phyloP scores from a whole-genome alignment of 2,888 invertebrate genomes.

The Carterocephalus palaemon region DNA sequence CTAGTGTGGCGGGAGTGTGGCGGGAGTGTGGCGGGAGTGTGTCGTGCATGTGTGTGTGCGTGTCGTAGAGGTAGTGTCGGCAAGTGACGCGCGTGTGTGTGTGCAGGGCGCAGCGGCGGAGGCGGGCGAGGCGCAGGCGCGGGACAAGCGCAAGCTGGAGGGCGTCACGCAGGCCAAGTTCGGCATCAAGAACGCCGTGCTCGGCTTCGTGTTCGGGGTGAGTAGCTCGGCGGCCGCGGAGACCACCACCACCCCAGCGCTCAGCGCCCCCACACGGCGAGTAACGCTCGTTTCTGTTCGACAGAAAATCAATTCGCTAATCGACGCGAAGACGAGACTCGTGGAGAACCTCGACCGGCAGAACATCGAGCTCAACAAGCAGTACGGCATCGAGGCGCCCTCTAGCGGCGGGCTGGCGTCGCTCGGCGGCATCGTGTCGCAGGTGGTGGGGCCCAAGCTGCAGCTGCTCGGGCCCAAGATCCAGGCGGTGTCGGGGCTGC shows the following conservation, averaged over 20 bases:
- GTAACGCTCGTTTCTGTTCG: conserved; percentile 38
- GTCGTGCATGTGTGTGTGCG: conserved; percentile 33
- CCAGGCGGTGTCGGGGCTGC: conserved; percentile 74
- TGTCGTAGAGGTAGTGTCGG: conserved; percentile 30
- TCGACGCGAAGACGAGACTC: conserved; percentile 88
- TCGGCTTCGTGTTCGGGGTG: conserved; percentile 91
- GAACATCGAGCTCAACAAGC: conserved; percentile 87
- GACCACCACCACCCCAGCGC: neutral
- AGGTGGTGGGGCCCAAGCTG: conserved; percentile 84
- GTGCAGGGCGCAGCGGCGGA: conserved; percentile 68
- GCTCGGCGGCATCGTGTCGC: conserved; percentile 82
- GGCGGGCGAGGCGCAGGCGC: conserved; percentile 69
- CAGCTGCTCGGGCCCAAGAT: conserved; percentile 83
- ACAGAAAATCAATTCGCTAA: conserved; percentile 90
- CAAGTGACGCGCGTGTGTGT: conserved; percentile 44
- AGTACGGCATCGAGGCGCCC: conserved; percentile 85
- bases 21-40: conserved; percentile 33
- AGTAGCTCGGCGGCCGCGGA: conserved; percentile 48
- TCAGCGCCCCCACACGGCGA: neutral
- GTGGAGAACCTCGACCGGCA: conserved; percentile 83
- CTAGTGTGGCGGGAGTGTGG: conserved; percentile 32
- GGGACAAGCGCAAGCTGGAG: conserved; percentile 87
- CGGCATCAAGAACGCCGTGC: conserved; percentile 87
- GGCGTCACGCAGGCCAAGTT: conserved; percentile 80
- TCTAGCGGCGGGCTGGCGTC: conserved; percentile 78